Evolutionary conservation across 2,888 invertebrate genomes (phyloP).

Genomic region (Neoitamus cyanurus): DNA sequence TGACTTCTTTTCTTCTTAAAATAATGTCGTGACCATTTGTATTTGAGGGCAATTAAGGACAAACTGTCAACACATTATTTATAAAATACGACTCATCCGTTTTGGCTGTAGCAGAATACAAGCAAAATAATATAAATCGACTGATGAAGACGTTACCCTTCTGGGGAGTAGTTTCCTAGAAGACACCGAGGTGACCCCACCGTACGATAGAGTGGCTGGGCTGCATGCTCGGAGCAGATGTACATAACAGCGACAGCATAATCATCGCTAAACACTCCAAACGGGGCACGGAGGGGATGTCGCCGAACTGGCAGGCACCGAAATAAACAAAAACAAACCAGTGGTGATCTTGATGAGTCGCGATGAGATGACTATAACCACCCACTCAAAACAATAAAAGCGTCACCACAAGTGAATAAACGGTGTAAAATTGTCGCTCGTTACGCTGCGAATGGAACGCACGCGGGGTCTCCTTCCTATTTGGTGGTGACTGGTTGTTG

Average conservation of each 20-base stretch:
- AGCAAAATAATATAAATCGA: background rate
- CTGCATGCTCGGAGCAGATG: background rate
- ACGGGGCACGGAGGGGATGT: background rate
- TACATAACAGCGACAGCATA: background rate
- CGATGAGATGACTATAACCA: conserved; percentile 41
- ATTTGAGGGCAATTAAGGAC: background rate
- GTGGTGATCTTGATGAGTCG: conserved; percentile 33
- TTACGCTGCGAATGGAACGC: conserved; percentile 32
- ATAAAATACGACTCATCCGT: background rate
- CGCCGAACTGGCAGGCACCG: conserved; percentile 1
- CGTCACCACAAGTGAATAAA: conserved; percentile 46
- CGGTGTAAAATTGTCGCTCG: conserved; percentile 37
- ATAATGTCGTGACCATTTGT: too few relatives aligned
- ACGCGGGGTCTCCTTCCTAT: conserved; percentile 22
- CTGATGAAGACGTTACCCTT: background rate
- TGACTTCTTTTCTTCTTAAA: too few relatives aligned
- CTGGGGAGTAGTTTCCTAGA: background rate
- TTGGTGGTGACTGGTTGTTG: conserved; percentile 42
- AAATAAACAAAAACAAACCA: conserved; percentile 36
- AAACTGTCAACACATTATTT: background rate
- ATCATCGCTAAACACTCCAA: conserved; percentile 24
- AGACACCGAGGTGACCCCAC: background rate
- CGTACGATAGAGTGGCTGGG: background rate
- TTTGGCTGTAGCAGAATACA: background rate
- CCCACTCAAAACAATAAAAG: conserved; percentile 46